These are phyloP conservation scores for Campoplex capitator DNA, from an alignment of 2,888 invertebrate species.

Conservation along the genomic window DNA sequence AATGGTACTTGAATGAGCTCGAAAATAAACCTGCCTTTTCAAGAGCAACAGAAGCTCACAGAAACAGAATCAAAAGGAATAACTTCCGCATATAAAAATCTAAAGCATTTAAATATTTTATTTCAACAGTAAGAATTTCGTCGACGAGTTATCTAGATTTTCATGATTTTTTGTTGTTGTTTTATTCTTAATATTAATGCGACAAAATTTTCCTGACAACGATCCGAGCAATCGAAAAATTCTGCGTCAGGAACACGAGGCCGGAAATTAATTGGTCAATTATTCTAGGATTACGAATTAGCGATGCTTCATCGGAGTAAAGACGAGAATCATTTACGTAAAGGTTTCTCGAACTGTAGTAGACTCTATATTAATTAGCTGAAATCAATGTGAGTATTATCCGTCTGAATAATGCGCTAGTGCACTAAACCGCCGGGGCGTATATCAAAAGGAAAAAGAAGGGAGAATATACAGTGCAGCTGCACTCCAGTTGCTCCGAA, in stretches of 20 bases:
- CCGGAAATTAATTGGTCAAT: not conserved
- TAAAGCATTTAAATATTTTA: not conserved
- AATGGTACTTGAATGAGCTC: slow-evolving; percentile 16
- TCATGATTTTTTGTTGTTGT: not conserved
- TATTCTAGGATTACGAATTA: not conserved
- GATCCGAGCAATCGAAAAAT: not conserved
- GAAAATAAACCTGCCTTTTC: slow-evolving; percentile 13
- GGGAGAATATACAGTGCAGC: slow-evolving; percentile 26
- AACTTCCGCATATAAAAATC: not conserved
- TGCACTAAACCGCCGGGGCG: not conserved
- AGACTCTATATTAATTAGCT: slow-evolving; percentile 50
- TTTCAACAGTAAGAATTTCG: not conserved
- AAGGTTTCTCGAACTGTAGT: slow-evolving; percentile 7
- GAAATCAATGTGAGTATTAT: slow-evolving; percentile 55
- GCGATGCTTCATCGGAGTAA: not conserved
- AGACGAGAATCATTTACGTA: not conserved
- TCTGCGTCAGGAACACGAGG: not conserved
- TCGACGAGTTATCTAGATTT: not conserved
- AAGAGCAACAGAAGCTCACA: not conserved
- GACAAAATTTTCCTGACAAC: no score
- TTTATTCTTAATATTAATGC: no score
- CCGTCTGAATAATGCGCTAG: slow-evolving; percentile 15
- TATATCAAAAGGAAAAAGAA: not conserved
- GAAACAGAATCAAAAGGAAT: not conserved
- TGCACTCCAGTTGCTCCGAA: slow-evolving; percentile 43